Conservation (phyloP, 2,888 invertebrate species). For the Amphimallon solstitiale region DNA sequence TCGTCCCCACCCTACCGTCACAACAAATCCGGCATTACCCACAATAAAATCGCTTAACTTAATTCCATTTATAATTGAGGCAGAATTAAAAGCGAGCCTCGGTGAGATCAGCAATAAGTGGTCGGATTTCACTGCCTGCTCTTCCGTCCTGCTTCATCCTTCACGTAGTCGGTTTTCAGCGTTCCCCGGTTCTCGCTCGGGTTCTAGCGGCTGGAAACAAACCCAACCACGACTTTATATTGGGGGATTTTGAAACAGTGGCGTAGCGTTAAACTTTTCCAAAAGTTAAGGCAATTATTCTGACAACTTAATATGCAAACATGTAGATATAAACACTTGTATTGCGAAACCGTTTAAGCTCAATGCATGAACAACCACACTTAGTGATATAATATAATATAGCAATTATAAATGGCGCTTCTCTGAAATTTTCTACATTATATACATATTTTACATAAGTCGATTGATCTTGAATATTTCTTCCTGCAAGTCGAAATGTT, state of each 20-base stretch:
- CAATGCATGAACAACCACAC: too few relatives aligned
- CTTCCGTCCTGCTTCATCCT: neutral
- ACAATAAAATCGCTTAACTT: constrained; percentile 36
- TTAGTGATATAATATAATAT: too few relatives aligned
- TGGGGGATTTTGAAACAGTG: neutral
- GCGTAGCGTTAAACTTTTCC: neutral
- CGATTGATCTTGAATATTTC: too few relatives aligned
- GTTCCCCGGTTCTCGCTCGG: neutral
- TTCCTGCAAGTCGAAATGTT: too few relatives aligned
- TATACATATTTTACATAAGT: too few relatives aligned
- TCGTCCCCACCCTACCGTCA: neutral
- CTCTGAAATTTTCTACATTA: too few relatives aligned
- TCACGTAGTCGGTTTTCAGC: neutral
- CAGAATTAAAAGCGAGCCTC: constrained; percentile 35
- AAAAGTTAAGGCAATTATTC: too few relatives aligned
- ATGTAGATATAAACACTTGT: too few relatives aligned
- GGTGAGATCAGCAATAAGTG: constrained; percentile 36
- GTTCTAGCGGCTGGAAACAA: neutral
- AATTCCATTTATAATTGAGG: constrained; percentile 38
- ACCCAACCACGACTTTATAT: neutral
- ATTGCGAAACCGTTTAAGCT: too few relatives aligned
- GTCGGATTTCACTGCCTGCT: constrained; percentile 25
- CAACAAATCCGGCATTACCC: constrained; percentile 24
- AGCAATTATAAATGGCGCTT: too few relatives aligned
- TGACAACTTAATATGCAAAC: too few relatives aligned